These are phyloP conservation scores for chimpanzee (Pan troglodytes) DNA, from an alignment of 2,113 vertebrate genomes.

Conservation along the genomic window NHGRI_mPanTro3-v2.1_pri NC_072413.2:74478501-74479000, in stretches of 20 bases:
- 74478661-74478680: too few species aligned
- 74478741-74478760: not conserved
- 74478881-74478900: slow-evolving; percentile 1
- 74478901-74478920: not conserved
- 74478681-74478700: not conserved
- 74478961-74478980: not conserved
- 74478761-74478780: not conserved
- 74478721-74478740: not conserved
- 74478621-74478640: too few species aligned
- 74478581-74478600: too few species aligned
- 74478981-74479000: not conserved
- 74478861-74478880: not conserved
- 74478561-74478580: too few species aligned
- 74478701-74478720: not conserved
- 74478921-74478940: slow-evolving; percentile 2
- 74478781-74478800: not conserved
- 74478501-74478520: not conserved
- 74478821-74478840: not conserved
- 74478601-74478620: too few species aligned
- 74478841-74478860: not conserved
- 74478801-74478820: not conserved
- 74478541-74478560: not conserved
- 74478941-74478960: not conserved
- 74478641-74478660: too few species aligned
- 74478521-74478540: not conserved